Evolutionary conservation across 2,113 vertebrate species (phyloP), one percentile per base, ranked within the genome.

Genomic region (Melozone crissalis): DNA sequence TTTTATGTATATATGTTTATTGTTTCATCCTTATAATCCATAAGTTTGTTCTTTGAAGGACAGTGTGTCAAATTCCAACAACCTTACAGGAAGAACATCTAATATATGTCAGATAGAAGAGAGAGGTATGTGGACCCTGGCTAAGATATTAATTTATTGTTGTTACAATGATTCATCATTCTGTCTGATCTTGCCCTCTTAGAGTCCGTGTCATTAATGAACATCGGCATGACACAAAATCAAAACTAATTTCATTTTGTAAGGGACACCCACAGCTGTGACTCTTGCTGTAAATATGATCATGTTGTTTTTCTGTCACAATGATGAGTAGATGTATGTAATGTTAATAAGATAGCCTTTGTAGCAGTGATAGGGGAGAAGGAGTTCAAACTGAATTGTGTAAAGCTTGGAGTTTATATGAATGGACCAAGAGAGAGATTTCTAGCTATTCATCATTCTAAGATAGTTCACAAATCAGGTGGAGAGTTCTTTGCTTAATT

Each of bases 171-270:
- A 97, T 95, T 96, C 93, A 96, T 96, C 47, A 80, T 44, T 82
- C 84, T 68, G 93, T 84, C 91, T 89, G 76, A 94, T 95, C 76
- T 84, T 3, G 18, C 73, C 73, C 91, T 96, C 93, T 93, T 79
- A 75, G 91, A 88, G 80, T 47, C 78, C 68, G 11, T 93, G 95
- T 94, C 95, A 92, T 89, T 97, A 97, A 96, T 93, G 96, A 96
- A 93, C 95, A 91, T 77, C 82, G 94, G 72, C 95, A 96, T 97
- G 97, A 97, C 96, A 97, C 92, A 98, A 97, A 97, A 98, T 98
- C 97, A 97, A 98, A 98, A 87, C 69, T 98, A 97, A 98, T 98
- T 97, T 97, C 85, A 97, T 97, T 97, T 96, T 81, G 84, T 94
- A 87, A 94, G 93, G 94, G 83, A 97, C 94, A 97, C 73, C 84